phyloP scores from a whole-genome alignment of 1,140 invertebrate genomes.

The Berghia stephanieae region DNA sequence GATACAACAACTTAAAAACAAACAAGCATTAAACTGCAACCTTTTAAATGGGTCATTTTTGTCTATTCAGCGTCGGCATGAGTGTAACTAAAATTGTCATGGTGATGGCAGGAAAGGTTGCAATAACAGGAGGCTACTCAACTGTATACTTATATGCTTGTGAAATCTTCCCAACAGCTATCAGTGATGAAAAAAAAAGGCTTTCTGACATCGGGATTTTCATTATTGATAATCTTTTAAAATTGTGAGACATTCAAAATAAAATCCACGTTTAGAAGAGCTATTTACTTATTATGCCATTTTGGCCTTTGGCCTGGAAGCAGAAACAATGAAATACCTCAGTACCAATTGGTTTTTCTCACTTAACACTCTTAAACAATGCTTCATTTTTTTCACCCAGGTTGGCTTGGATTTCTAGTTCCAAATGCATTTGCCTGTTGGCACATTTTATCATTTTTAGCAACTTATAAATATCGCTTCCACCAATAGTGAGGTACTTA shows the following conservation, averaged over 20 bases:
- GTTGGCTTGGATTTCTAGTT: no score
- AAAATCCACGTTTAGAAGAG: no score
- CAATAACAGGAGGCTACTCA: slow-evolving; percentile 78
- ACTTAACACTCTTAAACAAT: no score
- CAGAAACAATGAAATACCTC: neutral
- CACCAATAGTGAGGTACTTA: no score
- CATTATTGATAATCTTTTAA: neutral
- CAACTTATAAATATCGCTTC: no score
- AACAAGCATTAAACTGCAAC: neutral
- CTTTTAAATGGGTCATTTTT: neutral
- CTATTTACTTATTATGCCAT: neutral
- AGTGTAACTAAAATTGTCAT: slow-evolving; percentile 69
- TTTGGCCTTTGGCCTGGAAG: neutral
- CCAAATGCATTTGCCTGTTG: no score
- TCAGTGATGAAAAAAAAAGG: slow-evolving; percentile 44
- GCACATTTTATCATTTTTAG: no score
- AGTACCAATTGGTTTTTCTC: neutral
- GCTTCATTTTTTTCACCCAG: no score
- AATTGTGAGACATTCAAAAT: neutral
- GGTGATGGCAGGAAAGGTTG: slow-evolving; percentile 84
- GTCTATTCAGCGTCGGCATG: neutral
- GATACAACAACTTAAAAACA: no score
- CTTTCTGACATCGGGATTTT: neutral
- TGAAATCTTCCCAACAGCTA: slow-evolving; percentile 62
- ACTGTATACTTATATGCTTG: slow-evolving; percentile 59